phyloP scores from a whole-genome alignment of 1,140 invertebrate genomes.

The Armadillidium nasatum region DNA sequence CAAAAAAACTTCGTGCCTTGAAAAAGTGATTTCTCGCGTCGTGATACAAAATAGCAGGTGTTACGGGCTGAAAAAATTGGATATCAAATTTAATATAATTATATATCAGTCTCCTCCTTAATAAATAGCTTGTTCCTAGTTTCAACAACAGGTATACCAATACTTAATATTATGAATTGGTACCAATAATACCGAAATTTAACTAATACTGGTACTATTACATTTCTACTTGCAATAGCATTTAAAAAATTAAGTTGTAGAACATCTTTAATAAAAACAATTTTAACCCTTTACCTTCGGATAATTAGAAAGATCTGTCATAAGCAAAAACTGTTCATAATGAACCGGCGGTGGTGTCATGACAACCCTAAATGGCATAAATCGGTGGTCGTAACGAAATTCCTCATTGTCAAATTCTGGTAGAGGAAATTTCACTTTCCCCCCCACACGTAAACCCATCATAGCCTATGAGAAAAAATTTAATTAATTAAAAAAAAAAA shows the following conservation, averaged over 20 bases:
- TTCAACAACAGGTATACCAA: not conserved
- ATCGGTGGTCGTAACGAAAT: constrained; percentile 88
- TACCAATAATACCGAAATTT: not conserved
- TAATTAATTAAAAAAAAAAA: too few relatives aligned
- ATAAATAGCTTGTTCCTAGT: too few relatives aligned
- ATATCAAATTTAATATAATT: too few relatives aligned
- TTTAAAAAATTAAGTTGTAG: too few relatives aligned
- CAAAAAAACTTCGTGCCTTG: constrained; percentile 77
- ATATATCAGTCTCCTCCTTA: too few relatives aligned
- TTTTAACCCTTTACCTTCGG: constrained; percentile 47
- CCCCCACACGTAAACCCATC: constrained; percentile 65
- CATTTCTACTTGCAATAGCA: too few relatives aligned
- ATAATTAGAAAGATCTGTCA: constrained; percentile 56
- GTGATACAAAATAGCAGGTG: constrained; percentile 61
- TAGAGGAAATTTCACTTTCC: constrained; percentile 67
- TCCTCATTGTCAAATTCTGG: constrained; percentile 88
- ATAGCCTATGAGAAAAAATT: constrained; percentile 58
- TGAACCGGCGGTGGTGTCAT: constrained; percentile 84
- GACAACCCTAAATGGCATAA: constrained; percentile 78
- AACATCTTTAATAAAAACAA: too few relatives aligned
- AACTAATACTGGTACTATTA: too few relatives aligned
- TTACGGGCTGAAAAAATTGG: constrained; percentile 45
- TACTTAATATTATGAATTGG: not conserved
- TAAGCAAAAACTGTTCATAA: constrained; percentile 75
- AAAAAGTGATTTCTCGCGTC: constrained; percentile 85